These are phyloP conservation scores for Poeciliopsis turrubarensis DNA, from an alignment of 2,113 vertebrate genomes.

Conservation along the genomic window DNA sequence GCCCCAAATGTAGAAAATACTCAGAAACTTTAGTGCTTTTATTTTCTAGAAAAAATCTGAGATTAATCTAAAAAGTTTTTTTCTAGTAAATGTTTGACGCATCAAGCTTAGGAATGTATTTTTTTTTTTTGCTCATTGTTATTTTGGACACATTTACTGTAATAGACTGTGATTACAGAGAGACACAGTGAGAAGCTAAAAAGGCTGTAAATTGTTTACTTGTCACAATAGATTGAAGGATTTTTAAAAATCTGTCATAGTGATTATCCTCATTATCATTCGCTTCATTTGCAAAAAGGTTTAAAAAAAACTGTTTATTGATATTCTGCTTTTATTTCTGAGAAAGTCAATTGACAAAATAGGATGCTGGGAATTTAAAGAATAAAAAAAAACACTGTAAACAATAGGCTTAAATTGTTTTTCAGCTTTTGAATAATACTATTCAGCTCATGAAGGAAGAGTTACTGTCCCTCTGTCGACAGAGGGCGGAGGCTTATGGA, in stretches of 20 bases:
- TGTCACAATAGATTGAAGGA: not conserved
- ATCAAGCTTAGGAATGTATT: too few relatives aligned
- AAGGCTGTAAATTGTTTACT: not conserved
- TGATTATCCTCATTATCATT: not conserved
- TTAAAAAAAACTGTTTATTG: not conserved
- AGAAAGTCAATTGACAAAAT: not conserved
- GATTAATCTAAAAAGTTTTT: too few relatives aligned
- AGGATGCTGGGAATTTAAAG: not conserved
- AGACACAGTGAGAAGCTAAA: not conserved
- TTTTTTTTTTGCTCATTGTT: not conserved
- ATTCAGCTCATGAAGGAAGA: slow-evolving; percentile 34
- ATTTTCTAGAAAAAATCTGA: too few relatives aligned
- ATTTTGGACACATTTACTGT: not conserved
- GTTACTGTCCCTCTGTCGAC: slow-evolving; percentile 15
- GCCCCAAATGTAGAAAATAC: too few relatives aligned
- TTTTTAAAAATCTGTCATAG: not conserved
- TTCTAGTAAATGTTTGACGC: too few relatives aligned
- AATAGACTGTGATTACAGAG: too few relatives aligned
- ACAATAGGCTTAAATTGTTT: slow-evolving; percentile 57
- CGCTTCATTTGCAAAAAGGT: not conserved
- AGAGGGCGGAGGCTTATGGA: slow-evolving; percentile 7
- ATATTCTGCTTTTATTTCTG: not conserved
- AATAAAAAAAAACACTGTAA: slow-evolving; percentile 36
- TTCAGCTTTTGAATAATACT: slow-evolving; percentile 58
- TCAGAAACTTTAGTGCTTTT: too few relatives aligned